Base-by-base conservation (phyloP, 2,113 vertebrate genomes). In the Micronisus gabar region DNA sequence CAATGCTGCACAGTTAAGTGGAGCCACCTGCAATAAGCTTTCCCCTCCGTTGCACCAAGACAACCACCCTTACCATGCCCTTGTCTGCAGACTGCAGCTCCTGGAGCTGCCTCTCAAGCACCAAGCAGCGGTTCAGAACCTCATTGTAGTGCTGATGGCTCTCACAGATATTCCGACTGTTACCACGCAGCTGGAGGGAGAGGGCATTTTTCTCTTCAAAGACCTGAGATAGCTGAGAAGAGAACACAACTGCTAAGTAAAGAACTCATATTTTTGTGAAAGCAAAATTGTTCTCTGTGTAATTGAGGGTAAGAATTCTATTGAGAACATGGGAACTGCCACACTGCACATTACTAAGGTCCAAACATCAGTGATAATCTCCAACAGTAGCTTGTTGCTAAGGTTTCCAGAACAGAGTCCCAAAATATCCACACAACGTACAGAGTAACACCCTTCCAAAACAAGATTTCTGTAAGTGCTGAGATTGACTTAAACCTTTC, bases 181-280 rank as follows among this genome's bases (percentile, higher is more conserved):
- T 97, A 6, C 98, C 71, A 0, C 96, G 93, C 15, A 99, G 97
- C 95, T 99, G 98, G 21, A 98, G 78, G 15, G 97, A 95, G 17
- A 99, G 98, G 23, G 96, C 82, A 10, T 97, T 98, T 73, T 98
- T 98, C 96, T 99, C 98, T 52, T 99, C 98, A 2, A 98, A 98
- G 58, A 98, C 96, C 68, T 98, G 98, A n/a, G 98, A 98, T 2
- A 99, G 97, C 98, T 98, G 96, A 73, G 87, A 78, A 86, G 13
- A 85, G 43, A 81, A 91, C 23, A 87, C 34, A 75, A 52, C 6
- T 36, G 32, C 34, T 65, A 52, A 34, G 65, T 21, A 58, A 78
- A 82, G 40, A 88, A 79, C 27, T 32, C 19, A 11, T 15, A 13
- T 36, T 66, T 76, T 22, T 71, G 50, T 63, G 59, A 83, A 55